phyloP scores from a whole-genome alignment of 2,888 invertebrate genomes.

The Megaustenia siamemsis region DNA sequence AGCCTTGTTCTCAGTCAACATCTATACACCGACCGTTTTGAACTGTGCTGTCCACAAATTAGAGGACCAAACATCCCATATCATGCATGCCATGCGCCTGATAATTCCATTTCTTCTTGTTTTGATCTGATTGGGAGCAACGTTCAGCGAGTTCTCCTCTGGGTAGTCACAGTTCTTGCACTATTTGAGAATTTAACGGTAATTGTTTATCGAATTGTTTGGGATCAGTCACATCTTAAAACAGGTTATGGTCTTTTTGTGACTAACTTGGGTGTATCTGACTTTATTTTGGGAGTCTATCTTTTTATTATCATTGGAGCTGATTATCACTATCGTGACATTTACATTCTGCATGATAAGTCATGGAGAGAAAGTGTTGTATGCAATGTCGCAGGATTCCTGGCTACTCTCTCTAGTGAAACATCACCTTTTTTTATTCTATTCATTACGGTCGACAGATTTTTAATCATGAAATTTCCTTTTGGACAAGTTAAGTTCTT shows the following conservation, averaged over 20 bases:
- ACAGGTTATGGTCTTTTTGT: too few species aligned
- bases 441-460: conserved; percentile 12
- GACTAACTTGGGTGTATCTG: too few species aligned
- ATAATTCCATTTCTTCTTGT: too few species aligned
- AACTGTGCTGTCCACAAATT: conserved; percentile 61
- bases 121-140: too few species aligned
- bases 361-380: background rate
- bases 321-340: conserved; percentile 57
- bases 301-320: conserved; percentile 61
- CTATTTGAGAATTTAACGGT: too few species aligned
- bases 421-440: conserved; percentile 8
- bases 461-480: background rate
- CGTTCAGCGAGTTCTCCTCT: too few species aligned
- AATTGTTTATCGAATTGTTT: too few species aligned
- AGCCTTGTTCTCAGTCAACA: conserved; percentile 1
- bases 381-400: background rate
- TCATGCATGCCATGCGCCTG: too few species aligned
- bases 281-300: too few species aligned
- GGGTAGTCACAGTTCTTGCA: too few species aligned
- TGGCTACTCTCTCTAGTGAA: conserved; percentile 21
- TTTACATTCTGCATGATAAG: background rate
- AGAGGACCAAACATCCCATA: too few species aligned
- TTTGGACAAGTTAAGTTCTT: background rate
- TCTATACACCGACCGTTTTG: conserved; percentile 55
- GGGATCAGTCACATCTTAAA: too few species aligned